Evolutionary conservation across 2,888 invertebrate species (phyloP).

Genomic region (Deilephila porcellus): DNA sequence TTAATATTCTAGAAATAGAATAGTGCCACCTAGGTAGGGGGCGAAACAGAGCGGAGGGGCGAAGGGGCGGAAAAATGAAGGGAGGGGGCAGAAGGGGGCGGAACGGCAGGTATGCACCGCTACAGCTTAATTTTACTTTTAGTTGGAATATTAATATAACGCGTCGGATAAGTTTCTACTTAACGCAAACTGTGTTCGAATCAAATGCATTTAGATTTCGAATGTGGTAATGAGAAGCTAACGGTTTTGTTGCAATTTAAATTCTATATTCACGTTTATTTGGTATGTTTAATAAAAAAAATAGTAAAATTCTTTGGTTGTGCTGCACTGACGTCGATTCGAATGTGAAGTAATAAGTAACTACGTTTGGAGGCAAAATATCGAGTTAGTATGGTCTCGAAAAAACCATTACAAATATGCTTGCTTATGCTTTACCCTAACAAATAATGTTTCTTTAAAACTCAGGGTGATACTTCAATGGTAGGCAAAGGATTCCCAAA

Average conservation of each 20-base stretch:
- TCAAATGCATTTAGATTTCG: not conserved
- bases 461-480: no score
- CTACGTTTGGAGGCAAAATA: no score
- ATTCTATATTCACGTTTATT: not conserved
- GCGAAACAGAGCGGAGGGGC: not conserved
- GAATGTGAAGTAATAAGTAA: no score
- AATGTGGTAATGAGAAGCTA: not conserved
- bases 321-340: no score
- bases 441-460: no score
- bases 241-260: not conserved
- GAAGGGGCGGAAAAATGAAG: not conserved
- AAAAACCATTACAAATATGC: no score
- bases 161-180: not conserved
- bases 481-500: no score
- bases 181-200: not conserved
- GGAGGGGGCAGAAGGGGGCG: not conserved
- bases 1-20: not conserved
- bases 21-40: not conserved
- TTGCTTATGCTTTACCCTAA: no score
- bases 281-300: no score
- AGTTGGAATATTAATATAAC: conserved; percentile 11
- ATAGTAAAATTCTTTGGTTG: no score
- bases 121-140: conserved; percentile 11
- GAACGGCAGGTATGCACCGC: conserved; percentile 10
- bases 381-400: no score